Conservation (phyloP, 1,140 invertebrate species). For the Agrilus planipennis region DNA sequence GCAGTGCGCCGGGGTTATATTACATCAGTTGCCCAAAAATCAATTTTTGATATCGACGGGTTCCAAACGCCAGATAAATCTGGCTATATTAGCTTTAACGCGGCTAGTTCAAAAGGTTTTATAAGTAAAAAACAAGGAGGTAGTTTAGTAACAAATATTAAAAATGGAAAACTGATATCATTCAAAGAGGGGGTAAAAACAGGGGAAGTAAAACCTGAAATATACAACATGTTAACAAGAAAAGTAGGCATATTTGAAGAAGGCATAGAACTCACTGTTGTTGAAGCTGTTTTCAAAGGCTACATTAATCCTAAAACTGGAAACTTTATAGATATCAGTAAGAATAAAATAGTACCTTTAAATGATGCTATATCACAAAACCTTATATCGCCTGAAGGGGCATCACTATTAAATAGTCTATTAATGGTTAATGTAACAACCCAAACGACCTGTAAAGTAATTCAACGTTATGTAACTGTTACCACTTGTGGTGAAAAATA, state of each 20-base stretch:
- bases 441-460: constrained; percentile 70
- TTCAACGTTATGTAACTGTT: constrained; percentile 66
- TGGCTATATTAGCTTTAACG: constrained; percentile 77
- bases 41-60: constrained; percentile 84
- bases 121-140: constrained; percentile 61
- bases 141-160: constrained; percentile 59
- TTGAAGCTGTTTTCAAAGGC: constrained; percentile 74
- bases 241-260: constrained; percentile 68
- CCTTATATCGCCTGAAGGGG: constrained; percentile 75
- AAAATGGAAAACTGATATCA: constrained; percentile 58
- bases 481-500: constrained; percentile 48
- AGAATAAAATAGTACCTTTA: constrained; percentile 64
- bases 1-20: constrained; percentile 81
- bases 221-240: constrained; percentile 72
- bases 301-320: constrained; percentile 78
- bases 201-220: constrained; percentile 57
- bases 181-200: constrained; percentile 55
- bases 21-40: constrained; percentile 74
- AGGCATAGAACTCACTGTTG: constrained; percentile 62
- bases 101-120: constrained; percentile 67
- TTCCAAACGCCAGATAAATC: constrained; percentile 73
- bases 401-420: constrained; percentile 67
- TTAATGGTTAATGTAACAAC: constrained; percentile 75
- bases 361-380: constrained; percentile 75
- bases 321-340: constrained; percentile 66